Evolutionary conservation across 2,113 vertebrate genomes (phyloP).

Genomic region (Melanotaenia duboulayi): DNA sequence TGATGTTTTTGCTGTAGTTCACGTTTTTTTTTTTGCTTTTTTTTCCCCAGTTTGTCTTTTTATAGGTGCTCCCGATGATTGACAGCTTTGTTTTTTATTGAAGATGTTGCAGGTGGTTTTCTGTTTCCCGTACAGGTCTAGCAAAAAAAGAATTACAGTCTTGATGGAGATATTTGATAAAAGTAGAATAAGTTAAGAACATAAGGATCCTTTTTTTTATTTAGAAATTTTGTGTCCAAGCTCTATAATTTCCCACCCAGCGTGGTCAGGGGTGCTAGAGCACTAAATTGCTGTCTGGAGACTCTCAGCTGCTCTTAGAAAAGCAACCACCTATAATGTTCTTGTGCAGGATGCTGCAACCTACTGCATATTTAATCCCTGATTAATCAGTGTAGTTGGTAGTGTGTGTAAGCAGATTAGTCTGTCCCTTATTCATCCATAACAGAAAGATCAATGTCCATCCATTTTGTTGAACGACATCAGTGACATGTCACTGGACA

Average conservation of each 20-base stretch:
- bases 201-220: conserved; percentile 67
- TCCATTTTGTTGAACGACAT: conserved; percentile 53
- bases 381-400: conserved; percentile 72
- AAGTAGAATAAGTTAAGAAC: no score
- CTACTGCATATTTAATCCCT: conserved; percentile 75
- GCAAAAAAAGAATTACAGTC: no score
- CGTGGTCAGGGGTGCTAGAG: conserved; percentile 67
- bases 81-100: no score
- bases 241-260: conserved; percentile 68
- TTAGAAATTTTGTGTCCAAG: conserved; percentile 50
- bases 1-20: no score
- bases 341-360: conserved; percentile 55
- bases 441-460: conserved; percentile 67
- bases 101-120: no score
- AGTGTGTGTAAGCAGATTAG: conserved; percentile 75
- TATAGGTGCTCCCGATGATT: no score
- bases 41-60: no score
- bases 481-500: conserved; percentile 25
- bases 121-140: no score
- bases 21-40: no score
- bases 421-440: conserved; percentile 59
- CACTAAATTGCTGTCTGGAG: conserved; percentile 78
- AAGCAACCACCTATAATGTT: conserved; percentile 60
- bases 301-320: conserved; percentile 65
- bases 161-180: background rate